Percentiles rank a stretch among this genome's conserved stretches.
These are phyloP conservation scores for Psilanteris sp. DNA, from an alignment of 1,140 invertebrate genomes.

Conservation along the genomic window DNA sequence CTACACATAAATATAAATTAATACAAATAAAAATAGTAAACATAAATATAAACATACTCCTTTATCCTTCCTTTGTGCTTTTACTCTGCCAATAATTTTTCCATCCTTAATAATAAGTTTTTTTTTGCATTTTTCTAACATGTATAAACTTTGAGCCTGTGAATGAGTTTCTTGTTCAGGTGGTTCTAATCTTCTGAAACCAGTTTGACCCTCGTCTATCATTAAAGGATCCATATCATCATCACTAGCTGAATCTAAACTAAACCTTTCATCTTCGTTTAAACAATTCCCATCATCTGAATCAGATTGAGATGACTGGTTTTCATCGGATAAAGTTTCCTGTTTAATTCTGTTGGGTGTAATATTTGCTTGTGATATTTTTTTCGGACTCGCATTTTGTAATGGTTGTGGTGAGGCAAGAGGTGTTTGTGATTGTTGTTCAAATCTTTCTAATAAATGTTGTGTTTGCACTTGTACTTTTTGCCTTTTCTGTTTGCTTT, in stretches of 20 bases:
- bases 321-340: constrained; percentile 77
- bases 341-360: constrained; percentile 67
- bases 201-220: constrained; percentile 78
- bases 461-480: constrained; percentile 74
- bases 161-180: constrained; percentile 79
- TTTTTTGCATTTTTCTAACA: constrained; percentile 89
- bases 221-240: constrained; percentile 76
- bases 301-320: constrained; percentile 80
- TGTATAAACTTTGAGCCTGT: constrained; percentile 85
- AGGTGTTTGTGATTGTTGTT: constrained; percentile 66
- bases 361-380: constrained; percentile 70
- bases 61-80: constrained; percentile 89
- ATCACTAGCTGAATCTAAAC: constrained; percentile 79
- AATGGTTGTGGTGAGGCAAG: constrained; percentile 23
- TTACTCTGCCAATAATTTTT: constrained; percentile 85
- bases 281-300: constrained; percentile 81
- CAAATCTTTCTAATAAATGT: constrained; percentile 74
- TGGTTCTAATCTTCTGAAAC: constrained; percentile 80
- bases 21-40: constrained; percentile 26
- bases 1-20: too few species aligned
- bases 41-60: constrained; percentile 82
- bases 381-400: constrained; percentile 65
- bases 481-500: constrained; percentile 76
- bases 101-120: constrained; percentile 87
- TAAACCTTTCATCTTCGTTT: constrained; percentile 81